phyloP scores from a whole-genome alignment of 2,888 invertebrate genomes.

The Platycnemis pennipes region DNA sequence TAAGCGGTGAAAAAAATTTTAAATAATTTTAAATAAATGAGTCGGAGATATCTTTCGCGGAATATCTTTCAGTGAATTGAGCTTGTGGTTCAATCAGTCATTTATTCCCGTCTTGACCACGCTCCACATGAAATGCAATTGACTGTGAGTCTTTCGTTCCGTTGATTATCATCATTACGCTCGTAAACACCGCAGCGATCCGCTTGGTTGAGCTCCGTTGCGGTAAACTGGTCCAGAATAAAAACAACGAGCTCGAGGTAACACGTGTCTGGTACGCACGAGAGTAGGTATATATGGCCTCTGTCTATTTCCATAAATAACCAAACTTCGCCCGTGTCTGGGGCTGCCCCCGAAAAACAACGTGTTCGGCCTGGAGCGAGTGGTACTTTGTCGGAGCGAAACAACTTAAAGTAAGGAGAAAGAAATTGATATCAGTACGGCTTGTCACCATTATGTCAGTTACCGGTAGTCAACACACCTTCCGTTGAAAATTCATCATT shows the following conservation, averaged over 20 bases:
- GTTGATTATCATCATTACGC: neutral
- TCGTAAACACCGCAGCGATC: neutral
- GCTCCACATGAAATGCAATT: neutral
- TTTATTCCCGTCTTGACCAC: neutral
- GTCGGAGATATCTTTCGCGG: neutral
- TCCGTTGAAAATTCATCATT: no score
- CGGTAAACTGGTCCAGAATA: neutral
- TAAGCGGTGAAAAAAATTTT: no score
- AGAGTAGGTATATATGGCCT: neutral
- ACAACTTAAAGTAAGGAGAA: no score
- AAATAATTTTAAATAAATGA: no score
- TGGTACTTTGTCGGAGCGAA: no score
- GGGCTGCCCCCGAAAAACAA: neutral
- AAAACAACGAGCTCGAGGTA: neutral
- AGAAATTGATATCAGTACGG: no score
- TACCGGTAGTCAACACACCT: no score
- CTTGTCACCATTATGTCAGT: no score
- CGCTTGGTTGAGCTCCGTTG: neutral
- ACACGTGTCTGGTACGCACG: neutral
- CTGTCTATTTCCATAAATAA: neutral
- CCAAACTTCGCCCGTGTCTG: neutral
- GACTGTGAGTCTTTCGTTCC: neutral
- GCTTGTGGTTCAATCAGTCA: neutral
- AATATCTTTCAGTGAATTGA: neutral
- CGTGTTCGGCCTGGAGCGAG: neutral